Evolutionary conservation across 1,140 invertebrate genomes (phyloP).

Genomic region (Ylistrum balloti): DNA sequence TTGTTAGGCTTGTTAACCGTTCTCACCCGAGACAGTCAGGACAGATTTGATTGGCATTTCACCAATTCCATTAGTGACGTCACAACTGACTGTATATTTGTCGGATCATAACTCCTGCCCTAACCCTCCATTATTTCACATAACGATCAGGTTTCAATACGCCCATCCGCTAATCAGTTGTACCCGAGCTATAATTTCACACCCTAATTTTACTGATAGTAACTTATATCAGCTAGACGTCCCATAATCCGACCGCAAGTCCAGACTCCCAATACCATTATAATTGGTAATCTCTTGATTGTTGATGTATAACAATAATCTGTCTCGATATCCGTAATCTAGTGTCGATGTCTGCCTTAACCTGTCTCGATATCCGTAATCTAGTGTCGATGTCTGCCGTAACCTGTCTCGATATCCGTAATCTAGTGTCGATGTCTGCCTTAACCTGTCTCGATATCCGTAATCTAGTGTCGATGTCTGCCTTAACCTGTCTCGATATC

Average conservation of each 20-base stretch:
- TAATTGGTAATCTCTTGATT: not conserved
- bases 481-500: too few relatives aligned
- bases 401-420: too few relatives aligned
- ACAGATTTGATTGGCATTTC: constrained; percentile 5
- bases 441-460: too few relatives aligned
- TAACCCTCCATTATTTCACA: not conserved
- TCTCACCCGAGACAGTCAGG: not conserved
- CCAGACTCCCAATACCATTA: not conserved
- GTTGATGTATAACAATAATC: too few relatives aligned
- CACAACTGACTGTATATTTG: not conserved
- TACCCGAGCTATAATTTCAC: not conserved
- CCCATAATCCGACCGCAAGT: not conserved
- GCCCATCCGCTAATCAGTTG: not conserved
- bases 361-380: too few relatives aligned
- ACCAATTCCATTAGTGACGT: constrained; percentile 27
- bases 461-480: too few relatives aligned
- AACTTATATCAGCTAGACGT: not conserved
- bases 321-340: not conserved
- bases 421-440: too few relatives aligned
- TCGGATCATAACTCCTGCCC: not conserved
- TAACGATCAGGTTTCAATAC: not conserved
- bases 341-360: too few relatives aligned
- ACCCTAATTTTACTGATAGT: not conserved
- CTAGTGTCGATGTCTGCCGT: too few relatives aligned
- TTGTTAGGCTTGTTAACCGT: not conserved